Evolutionary conservation across 2,888 invertebrate species (phyloP).

Genomic region (Graphium colonna): DNA sequence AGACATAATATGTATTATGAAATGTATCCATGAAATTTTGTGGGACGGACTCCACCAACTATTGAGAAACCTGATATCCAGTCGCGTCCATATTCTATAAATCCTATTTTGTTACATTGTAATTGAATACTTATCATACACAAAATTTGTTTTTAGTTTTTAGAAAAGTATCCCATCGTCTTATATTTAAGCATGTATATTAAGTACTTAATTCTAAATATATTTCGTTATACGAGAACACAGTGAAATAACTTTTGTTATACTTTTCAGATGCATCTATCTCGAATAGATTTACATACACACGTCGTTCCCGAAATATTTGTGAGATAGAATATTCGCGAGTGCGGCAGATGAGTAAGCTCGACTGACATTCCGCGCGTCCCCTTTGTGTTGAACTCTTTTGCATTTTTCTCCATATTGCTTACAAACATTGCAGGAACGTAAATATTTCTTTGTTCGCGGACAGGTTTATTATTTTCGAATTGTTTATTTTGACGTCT

Average conservation of each 20-base stretch:
- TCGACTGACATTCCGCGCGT: conserved; percentile 44
- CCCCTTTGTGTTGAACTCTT: conserved; percentile 40
- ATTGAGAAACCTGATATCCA: too few species aligned
- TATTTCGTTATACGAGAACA: background rate
- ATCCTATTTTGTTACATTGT: too few species aligned
- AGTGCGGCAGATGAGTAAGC: conserved; percentile 32
- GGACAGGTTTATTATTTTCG: conserved; percentile 39
- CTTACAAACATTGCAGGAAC: conserved; percentile 58
- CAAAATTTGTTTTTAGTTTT: too few species aligned
- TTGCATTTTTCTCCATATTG: conserved; percentile 60
- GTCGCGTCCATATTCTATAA: too few species aligned
- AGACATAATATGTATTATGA: too few species aligned
- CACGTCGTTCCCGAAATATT: conserved; percentile 27
- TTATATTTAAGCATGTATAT: too few species aligned
- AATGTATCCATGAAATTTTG: too few species aligned
- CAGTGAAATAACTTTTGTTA: conserved; percentile 1
- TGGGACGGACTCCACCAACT: too few species aligned
- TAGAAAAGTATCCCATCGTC: too few species aligned
- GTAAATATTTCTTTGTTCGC: conserved; percentile 45
- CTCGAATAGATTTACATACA: conserved; percentile 19
- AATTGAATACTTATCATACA: too few species aligned
- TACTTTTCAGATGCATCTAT: conserved; percentile 11
- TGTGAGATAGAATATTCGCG: conserved; percentile 24
- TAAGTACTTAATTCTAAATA: too few species aligned
- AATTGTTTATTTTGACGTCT: conserved; percentile 45